Conservation (phyloP, 2,797 vertebrate species). For the Australoheros facetus region DNA sequence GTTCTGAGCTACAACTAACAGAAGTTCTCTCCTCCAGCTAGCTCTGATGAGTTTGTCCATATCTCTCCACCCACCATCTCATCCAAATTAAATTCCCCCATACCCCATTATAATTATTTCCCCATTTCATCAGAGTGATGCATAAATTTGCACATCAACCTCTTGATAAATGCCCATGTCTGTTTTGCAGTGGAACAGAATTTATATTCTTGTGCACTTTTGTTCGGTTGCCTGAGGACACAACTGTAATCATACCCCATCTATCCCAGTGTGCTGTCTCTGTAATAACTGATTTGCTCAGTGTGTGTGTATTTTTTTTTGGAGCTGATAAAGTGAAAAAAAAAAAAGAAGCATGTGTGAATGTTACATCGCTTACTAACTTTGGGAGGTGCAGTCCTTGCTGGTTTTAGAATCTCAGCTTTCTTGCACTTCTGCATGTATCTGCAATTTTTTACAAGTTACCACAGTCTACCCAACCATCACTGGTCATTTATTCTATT, state of each 20-base stretch:
- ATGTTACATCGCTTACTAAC: not conserved
- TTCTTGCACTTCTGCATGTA: not conserved
- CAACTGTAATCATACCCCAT: not conserved
- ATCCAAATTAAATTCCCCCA: not conserved
- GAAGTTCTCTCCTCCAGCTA: not conserved
- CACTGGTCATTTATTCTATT: not conserved
- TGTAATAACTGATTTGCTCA: not conserved
- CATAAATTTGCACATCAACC: conserved; percentile 1
- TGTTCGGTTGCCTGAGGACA: not conserved
- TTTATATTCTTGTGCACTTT: not conserved
- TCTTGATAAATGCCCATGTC: not conserved
- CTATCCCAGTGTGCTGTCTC: not conserved
- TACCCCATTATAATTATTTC: not conserved
- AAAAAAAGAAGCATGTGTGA: not conserved
- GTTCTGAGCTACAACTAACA: not conserved
- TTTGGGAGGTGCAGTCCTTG: not conserved
- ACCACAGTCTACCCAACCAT: too few species aligned
- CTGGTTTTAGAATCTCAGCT: not conserved
- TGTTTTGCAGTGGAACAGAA: not conserved
- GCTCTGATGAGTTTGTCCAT: not conserved
- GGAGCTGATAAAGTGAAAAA: not conserved
- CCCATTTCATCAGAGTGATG: not conserved
- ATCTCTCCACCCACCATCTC: not conserved
- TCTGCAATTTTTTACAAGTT: not conserved
- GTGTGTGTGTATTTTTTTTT: not conserved